phyloP scores from a whole-genome alignment of 2,797 vertebrate genomes.

The Intellagama lesueurii region DNA sequence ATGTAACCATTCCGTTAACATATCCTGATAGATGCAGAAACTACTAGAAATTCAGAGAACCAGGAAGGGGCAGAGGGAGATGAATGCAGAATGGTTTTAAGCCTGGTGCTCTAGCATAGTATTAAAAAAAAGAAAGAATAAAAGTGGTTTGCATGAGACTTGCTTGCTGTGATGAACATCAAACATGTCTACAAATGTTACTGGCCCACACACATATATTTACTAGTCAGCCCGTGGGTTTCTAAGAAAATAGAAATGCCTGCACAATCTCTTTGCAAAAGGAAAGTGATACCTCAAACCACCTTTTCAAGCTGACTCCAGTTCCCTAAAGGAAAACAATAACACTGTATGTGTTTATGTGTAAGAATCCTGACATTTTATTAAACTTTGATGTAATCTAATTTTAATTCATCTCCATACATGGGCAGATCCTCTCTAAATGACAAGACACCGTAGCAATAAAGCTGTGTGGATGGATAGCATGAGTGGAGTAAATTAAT shows the following conservation, averaged over 20 bases:
- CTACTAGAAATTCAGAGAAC: too few relatives aligned
- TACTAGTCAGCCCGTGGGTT: background rate
- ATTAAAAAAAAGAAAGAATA: background rate
- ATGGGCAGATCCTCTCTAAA: conserved; percentile 33
- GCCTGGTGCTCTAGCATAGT: background rate
- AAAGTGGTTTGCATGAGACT: background rate
- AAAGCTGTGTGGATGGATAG: conserved; percentile 41
- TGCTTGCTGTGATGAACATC: background rate
- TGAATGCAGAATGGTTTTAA: background rate
- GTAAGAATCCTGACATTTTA: background rate
- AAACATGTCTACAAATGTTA: background rate
- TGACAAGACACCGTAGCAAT: conserved; percentile 8
- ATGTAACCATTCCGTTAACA: too few relatives aligned
- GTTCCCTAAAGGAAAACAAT: background rate
- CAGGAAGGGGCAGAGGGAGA: too few relatives aligned
- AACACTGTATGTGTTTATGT: background rate
- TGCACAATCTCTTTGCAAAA: background rate
- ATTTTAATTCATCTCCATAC: background rate
- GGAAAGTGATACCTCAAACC: background rate
- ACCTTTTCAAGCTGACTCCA: background rate
- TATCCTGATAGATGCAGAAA: too few relatives aligned
- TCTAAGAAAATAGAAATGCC: background rate
- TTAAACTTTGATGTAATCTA: background rate
- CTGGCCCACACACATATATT: background rate
- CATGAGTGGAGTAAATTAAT: conserved; percentile 43